Evolutionary conservation across 2,113 vertebrate species (phyloP), one percentile per base, ranked within the genome.

Genomic region (Poecile atricapillus): DNA sequence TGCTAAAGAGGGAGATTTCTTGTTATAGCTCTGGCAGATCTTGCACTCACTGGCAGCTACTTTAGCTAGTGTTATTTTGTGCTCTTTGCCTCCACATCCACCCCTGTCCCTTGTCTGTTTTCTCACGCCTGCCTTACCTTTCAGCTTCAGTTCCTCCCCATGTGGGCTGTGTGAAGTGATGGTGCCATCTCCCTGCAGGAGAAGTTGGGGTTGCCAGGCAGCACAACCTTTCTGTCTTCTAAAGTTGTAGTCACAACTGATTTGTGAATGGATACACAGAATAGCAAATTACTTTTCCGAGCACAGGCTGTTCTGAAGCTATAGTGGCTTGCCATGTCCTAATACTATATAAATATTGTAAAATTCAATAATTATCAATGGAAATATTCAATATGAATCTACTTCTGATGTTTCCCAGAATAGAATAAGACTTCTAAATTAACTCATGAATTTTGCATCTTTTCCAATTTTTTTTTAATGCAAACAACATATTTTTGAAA

Each of bases 141-240:
- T 65, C 64, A 65, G 0, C 0, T 27, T 17, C 27, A 3, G 15
- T 19, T 53, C 60, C 9, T 56, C 10, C 27, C 7, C 1, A 1
- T 15, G 24, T 17, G 17, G 55, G 41, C 23, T 25, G 39, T 30
- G n/a, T 0, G 0, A 47, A 23, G 41, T 16, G 24, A 41, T 0
- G 0, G 15, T 75, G 43, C 35, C 2, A 0, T 39, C 25, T 11
- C 62, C 46, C 39, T 59, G 39, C 52, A 43, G 23, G 35, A 70
- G 58, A 81, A 47, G 18, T 0, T 87, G 44, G 24, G 15, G 10
- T 35, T 82, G 15, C 30, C 39, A 52, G 28, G 37, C 44, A 80
- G 23, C 25, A 49, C 2, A 8, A 55, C 5, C 68, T 5, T 69
- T 89, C 43, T 89, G 9, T 25, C 53, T 64, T 68, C n/a, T 64